Evolutionary conservation across 2,888 invertebrate species (phyloP), one percentile per base, ranked within the genome.

Genomic region (Oxytorus armatus): DNA sequence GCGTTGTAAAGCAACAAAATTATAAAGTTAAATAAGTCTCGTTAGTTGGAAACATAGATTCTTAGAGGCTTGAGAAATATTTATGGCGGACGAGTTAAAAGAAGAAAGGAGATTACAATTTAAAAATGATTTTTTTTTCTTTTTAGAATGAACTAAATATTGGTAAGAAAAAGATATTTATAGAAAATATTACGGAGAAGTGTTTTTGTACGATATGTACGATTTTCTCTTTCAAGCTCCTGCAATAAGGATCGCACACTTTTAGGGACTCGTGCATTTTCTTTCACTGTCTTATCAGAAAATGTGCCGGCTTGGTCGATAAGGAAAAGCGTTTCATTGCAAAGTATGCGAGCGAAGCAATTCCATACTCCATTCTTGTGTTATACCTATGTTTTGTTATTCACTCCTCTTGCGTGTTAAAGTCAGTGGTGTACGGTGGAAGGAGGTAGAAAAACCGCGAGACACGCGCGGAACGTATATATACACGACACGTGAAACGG

Each of bases 401-500:
- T 49, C 53, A 68, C 49, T 75, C 21, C 53, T 21, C 68, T 25
- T 42, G 14, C 33, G 42, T 23, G 55, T 53, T 16, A n/a, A n/a
- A n/a, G n/a, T n/a, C n/a, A n/a, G 72, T 25, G 1, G 36, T 42
- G 42, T 29, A 29, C 8, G 16, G 47, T 7, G 18, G 33, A 63
- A 55, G 47, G 42, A 74, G 49, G 55, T 73, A 65, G 63, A 69
- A 77, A 77, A 81, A 74, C 51, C 57, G 73, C 69, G 68, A 77
- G 65, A 63, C 73, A 77, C 80, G 69, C 65, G 77, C 63, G 77
- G 51, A 77, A 81, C 80, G 69, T 51, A 39, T 51, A 51, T 53
- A 29, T 36, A 7, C 5, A 29, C 29, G 53, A 65, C 69, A 65
- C n/a, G 59, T 63, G 57, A 69, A 74, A 77, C 69, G 77, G 42